These are phyloP conservation scores for Mythimna albipuncta DNA, from an alignment of 2,888 invertebrate genomes.

Conservation along the genomic window DNA sequence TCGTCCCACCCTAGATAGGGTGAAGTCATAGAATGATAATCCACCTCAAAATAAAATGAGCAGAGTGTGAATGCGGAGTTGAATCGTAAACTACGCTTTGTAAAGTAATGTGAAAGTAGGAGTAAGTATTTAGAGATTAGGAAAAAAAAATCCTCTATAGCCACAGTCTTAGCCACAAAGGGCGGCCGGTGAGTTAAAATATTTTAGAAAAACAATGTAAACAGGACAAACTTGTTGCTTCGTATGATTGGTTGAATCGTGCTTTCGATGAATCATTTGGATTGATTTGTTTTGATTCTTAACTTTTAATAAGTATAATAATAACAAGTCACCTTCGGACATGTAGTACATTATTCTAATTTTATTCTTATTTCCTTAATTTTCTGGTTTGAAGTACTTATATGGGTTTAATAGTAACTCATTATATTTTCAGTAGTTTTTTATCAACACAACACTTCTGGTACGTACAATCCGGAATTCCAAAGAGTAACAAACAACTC, in stretches of 20 bases:
- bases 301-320: conserved; percentile 3
- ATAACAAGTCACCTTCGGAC: conserved; percentile 7
- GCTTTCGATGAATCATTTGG: no score
- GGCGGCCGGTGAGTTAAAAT: no score
- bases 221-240: background rate
- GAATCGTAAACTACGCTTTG: no score
- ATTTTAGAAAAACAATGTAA: background rate
- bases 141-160: no score
- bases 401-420: background rate
- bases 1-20: no score
- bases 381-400: background rate
- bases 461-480: background rate
- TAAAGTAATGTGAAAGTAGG: no score
- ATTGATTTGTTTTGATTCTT: background rate
- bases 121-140: no score
- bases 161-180: background rate
- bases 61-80: no score
- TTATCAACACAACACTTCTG: background rate
- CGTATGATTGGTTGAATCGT: background rate
- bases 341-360: background rate
- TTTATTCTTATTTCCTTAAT: conserved; percentile 13
- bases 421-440: background rate
- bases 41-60: no score
- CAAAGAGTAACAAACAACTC: no score
- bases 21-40: no score